Evolutionary conservation across 2,113 vertebrate species (phyloP).

Genomic region (Sporophila hypoxantha): DNA sequence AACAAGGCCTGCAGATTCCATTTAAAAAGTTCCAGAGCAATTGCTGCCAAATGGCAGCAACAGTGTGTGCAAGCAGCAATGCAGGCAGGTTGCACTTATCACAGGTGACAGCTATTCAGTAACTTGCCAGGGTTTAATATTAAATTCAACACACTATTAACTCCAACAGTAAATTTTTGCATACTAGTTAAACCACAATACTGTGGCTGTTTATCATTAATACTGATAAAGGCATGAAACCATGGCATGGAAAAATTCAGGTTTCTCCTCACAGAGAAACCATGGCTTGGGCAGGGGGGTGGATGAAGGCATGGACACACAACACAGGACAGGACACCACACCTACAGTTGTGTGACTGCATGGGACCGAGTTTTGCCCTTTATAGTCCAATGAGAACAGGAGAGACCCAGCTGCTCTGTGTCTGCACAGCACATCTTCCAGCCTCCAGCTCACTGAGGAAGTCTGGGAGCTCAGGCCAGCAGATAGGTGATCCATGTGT

Average conservation of each 20-base stretch:
- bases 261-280: not conserved
- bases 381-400: not conserved
- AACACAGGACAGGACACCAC: not conserved
- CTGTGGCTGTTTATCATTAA: conserved; percentile 18
- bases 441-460: not conserved
- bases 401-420: not conserved
- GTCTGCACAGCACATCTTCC: not conserved
- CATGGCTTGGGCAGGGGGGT: not conserved
- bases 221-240: not conserved
- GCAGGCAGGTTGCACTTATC: not conserved
- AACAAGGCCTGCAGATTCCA: not conserved
- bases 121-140: conserved; percentile 32
- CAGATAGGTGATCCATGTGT: not conserved
- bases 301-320: not conserved
- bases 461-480: not conserved
- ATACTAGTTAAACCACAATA: not conserved
- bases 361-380: not conserved
- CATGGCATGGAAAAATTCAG: not conserved
- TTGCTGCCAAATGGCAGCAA: too few relatives aligned
- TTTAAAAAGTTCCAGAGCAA: not conserved
- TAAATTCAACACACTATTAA: conserved; percentile 23
- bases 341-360: not conserved
- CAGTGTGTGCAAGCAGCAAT: not conserved
- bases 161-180: not conserved
- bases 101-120: not conserved